Evolutionary conservation across 64 coral and sea anemone genomes (phyloP).

Genomic region (Actinia equina): DNA sequence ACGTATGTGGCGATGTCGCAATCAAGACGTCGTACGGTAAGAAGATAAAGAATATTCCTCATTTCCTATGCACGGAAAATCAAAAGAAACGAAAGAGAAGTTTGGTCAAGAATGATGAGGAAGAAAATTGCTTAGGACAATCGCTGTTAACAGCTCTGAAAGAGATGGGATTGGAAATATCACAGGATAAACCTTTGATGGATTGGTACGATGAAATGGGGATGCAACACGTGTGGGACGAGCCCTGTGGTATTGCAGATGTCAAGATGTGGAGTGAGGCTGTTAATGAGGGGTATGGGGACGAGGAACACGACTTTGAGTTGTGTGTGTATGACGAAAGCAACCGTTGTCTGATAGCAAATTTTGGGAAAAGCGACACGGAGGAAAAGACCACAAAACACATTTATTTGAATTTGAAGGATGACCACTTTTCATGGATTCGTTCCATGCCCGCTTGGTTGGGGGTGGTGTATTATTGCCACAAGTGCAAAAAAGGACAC

Average conservation of each 20-base stretch:
- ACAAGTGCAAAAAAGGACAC: background rate
- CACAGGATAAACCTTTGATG: background rate
- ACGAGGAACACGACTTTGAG: background rate
- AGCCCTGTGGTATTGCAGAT: background rate
- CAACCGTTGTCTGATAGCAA: background rate
- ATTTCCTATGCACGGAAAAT: too few species aligned
- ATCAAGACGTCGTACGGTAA: too few species aligned
- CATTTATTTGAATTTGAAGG: background rate
- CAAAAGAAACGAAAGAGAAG: background rate
- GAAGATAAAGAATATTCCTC: background rate
- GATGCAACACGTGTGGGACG: background rate
- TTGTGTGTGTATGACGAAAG: background rate
- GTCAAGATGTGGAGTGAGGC: background rate
- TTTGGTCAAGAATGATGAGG: background rate
- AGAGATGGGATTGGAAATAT: too few species aligned
- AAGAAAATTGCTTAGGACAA: background rate
- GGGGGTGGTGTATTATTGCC: background rate
- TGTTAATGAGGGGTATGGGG: background rate
- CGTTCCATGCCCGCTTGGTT: background rate
- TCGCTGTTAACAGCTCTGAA: background rate
- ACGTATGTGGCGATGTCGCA: background rate
- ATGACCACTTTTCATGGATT: background rate
- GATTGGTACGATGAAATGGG: background rate
- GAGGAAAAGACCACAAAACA: too few species aligned
- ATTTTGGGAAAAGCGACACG: background rate